Percentiles rank a stretch among this genome's conserved stretches.
Evolutionary conservation across 2,113 vertebrate genomes (phyloP).

Genomic region (Candoia aspera): DNA sequence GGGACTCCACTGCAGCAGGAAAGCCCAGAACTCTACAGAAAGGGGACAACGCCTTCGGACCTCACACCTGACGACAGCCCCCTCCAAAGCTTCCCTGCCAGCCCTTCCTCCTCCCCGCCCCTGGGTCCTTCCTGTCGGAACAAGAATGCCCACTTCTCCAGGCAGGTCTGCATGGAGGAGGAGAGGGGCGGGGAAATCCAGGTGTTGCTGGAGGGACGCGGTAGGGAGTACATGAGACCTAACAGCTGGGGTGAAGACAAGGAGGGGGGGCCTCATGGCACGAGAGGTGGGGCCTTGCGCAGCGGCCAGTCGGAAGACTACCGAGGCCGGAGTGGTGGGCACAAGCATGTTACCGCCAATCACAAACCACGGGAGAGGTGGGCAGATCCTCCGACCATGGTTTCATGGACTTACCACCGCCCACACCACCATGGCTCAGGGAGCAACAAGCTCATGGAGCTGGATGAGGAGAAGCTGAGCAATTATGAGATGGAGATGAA

Average conservation of each 20-base stretch:
- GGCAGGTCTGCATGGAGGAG: conserved; percentile 89
- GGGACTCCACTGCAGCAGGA: conserved; percentile 83
- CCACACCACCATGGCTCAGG: conserved; percentile 85
- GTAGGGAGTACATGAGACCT: conserved; percentile 76
- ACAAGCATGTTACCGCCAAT: conserved; percentile 81
- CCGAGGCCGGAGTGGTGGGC: conserved; percentile 79
- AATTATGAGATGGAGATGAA: conserved; percentile 95
- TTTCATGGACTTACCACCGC: conserved; percentile 89
- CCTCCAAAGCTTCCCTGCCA: conserved; percentile 85
- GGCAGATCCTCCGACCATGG: conserved; percentile 80
- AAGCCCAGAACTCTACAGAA: conserved; percentile 94
- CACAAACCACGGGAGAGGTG: conserved; percentile 89
- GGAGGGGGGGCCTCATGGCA: conserved; percentile 55
- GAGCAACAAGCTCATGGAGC: conserved; percentile 84
- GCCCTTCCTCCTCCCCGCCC: conserved; percentile 80
- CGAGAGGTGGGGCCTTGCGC: conserved; percentile 70
- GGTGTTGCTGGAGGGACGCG: conserved; percentile 90
- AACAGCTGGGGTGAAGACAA: conserved; percentile 88
- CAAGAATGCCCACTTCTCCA: conserved; percentile 88
- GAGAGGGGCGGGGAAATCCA: conserved; percentile 91
- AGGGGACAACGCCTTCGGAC: conserved; percentile 91
- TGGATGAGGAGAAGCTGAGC: conserved; percentile 86
- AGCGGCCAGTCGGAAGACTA: conserved; percentile 86
- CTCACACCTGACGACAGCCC: conserved; percentile 92
- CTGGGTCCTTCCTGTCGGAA: conserved; percentile 77